Conservation (phyloP, 2,888 invertebrate species). For the Trichacis sp. region DNA sequence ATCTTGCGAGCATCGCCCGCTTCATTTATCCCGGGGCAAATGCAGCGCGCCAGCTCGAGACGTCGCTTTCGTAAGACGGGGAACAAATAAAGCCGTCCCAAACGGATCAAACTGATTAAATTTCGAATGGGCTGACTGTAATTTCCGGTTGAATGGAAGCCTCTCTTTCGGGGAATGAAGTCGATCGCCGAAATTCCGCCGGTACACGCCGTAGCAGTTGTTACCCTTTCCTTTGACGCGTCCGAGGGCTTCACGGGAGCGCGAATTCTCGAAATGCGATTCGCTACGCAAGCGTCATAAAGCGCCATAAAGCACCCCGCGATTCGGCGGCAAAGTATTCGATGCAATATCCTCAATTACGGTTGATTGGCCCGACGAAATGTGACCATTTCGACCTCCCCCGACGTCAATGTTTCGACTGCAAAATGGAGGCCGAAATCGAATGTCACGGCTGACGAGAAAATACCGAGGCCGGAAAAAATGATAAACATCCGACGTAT, state of each 20-base stretch:
- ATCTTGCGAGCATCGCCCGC: too few species aligned
- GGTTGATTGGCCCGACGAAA: conserved; percentile 38
- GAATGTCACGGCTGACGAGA: neutral
- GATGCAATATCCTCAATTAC: conserved; percentile 35
- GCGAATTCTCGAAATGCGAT: conserved; percentile 25
- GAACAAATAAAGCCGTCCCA: conserved; percentile 1
- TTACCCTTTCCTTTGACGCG: conserved; percentile 17
- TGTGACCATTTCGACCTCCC: conserved; percentile 4
- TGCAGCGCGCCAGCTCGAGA: too few species aligned
- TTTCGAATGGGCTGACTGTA: conserved; percentile 44
- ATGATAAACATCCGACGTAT: too few species aligned
- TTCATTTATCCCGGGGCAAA: too few species aligned
- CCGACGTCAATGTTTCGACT: neutral
- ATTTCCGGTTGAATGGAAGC: conserved; percentile 31
- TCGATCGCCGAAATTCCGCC: conserved; percentile 24
- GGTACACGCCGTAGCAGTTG: conserved; percentile 11
- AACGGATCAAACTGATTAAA: conserved; percentile 36
- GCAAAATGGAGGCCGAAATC: neutral
- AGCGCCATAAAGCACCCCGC: conserved; percentile 18
- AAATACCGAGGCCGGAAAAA: neutral
- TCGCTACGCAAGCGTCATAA: conserved; percentile 17
- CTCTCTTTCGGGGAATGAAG: conserved; percentile 17
- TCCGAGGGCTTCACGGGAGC: neutral
- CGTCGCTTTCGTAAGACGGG: neutral
- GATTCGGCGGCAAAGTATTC: conserved; percentile 27